phyloP scores from a whole-genome alignment of 2,797 vertebrate species.

The Catharus ustulatus region DNA sequence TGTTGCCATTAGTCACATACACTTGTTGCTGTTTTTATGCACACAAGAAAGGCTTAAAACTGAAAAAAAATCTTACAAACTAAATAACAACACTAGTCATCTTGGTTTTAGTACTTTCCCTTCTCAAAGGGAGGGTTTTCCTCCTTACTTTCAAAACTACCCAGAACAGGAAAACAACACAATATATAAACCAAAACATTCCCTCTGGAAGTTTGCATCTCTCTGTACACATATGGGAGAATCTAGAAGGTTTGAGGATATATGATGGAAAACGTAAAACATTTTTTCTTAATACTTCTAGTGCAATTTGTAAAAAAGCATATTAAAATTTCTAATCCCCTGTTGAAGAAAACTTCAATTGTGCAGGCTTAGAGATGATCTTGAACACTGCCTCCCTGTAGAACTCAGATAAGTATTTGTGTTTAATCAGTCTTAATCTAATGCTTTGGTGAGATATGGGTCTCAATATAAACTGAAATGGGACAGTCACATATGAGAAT shows the following conservation, averaged over 20 bases:
- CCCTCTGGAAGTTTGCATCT: background rate
- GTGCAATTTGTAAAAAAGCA: background rate
- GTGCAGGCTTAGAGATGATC: background rate
- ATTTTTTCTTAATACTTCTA: background rate
- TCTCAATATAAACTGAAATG: background rate
- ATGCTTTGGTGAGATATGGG: background rate
- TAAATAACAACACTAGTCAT: background rate
- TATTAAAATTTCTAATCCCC: background rate
- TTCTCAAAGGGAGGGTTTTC: background rate
- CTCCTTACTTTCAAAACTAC: background rate
- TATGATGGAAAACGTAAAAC: background rate
- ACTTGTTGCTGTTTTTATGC: constrained; percentile 44
- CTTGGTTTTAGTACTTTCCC: background rate
- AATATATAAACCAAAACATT: background rate
- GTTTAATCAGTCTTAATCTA: background rate
- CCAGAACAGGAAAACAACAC: background rate
- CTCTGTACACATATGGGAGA: background rate
- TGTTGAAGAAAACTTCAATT: background rate
- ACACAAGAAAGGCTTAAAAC: background rate
- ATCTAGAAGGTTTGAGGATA: background rate
- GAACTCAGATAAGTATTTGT: background rate
- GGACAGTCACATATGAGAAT: background rate
- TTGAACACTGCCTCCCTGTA: background rate
- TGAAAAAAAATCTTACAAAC: background rate
- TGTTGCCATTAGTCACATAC: constrained; percentile 47